Base-by-base conservation (phyloP, 2,888 invertebrate genomes). In the Harpagoxenus sublaevis region DNA sequence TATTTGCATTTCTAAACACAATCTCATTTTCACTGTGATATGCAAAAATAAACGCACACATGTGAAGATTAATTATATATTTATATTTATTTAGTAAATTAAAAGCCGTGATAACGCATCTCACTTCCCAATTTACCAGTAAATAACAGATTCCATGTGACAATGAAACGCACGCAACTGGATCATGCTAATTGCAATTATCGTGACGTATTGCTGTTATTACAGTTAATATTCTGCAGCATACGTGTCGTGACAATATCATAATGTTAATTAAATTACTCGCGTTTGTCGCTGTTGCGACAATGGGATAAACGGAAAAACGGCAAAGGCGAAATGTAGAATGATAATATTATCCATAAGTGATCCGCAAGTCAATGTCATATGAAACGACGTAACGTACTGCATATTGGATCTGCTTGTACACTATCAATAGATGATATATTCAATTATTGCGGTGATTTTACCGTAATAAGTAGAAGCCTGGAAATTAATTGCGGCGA, bases 121-220 rank as follows among this genome's bases (percentile, higher is more conserved):
- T 77, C 8, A 45, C 3, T 31, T 78, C 15, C 12, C 53, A 53
- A 70, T 78, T 78, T 57, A 4, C 1, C 23, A 31, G 45, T 45
- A 45, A 70, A 78, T 68, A 70, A 45, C 35, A 31, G 23, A 71
- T 79, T 79, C 48, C 35, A 70, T 51, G 48, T 10, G 60, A 39
- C 39, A 81, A 60, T 57, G 35, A 48, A 79, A 31, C 48, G 12
- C 48, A 28, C 39, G 12, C 39, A 55, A 60, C 28, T 23, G 48
- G 60, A 81, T 73, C 71, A 51, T 48, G 48, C 51, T 81, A 81
- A 81, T 81, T 81, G 48, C 48, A 81, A 81, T 81, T 81, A 81
- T 60, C 60, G 48, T 79, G 79, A 81, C 60, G 60, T 79, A 73
- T 60, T 73, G 48, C 55, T 35, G 10, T 73, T 60, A 71, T 79